A percentile compares a stretch with the other conserved stretches of the same genome.
Conservation (phyloP, 2,797 vertebrate species). For the Ciconia nigra region DNA sequence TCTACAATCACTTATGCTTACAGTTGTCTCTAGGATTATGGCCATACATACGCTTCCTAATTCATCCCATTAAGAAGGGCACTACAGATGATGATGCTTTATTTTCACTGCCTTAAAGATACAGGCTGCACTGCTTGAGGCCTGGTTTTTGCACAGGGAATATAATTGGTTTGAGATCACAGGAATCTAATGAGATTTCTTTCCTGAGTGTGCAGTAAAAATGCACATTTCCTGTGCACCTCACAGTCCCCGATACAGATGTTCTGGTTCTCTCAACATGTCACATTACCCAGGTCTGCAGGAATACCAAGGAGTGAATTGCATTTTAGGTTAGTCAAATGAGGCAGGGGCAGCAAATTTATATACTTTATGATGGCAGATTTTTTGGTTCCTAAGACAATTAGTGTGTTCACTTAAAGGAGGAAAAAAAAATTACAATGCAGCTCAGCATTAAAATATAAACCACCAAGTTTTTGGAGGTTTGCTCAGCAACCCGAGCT, state of each 20-base stretch:
- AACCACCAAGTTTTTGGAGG: neutral
- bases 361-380: neutral
- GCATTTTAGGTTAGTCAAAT: neutral
- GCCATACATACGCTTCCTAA: neutral
- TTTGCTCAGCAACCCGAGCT: neutral
- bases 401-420: neutral
- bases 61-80: neutral
- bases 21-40: neutral
- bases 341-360: neutral
- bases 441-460: neutral
- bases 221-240: neutral
- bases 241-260: neutral
- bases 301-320: neutral
- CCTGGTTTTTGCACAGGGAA: neutral
- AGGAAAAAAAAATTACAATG: neutral
- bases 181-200: constrained; percentile 23
- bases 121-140: neutral
- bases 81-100: neutral
- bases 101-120: neutral
- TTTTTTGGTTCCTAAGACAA: neutral
- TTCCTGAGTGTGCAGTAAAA: neutral
- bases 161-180: neutral
- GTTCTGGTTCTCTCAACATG: neutral
- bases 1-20: neutral
- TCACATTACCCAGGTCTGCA: neutral